These are phyloP conservation scores for Baronia brevicornis DNA, from an alignment of 2,888 invertebrate genomes.

Conservation along the genomic window DNA sequence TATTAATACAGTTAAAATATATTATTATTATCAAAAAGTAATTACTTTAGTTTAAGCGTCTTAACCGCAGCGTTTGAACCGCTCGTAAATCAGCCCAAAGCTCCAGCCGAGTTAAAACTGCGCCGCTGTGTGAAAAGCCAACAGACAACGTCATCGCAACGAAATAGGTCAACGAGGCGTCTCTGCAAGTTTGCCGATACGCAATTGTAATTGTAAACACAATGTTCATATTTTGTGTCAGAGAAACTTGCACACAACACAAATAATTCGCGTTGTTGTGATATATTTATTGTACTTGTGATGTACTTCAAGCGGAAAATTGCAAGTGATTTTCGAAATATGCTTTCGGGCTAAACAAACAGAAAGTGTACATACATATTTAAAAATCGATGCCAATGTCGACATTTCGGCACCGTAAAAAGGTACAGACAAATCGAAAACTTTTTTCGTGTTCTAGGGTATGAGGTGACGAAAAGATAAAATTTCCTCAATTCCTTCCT, in stretches of 20 bases:
- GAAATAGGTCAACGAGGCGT: conserved; percentile 23
- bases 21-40: no score
- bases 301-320: conserved; percentile 7
- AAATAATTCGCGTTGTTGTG: background rate
- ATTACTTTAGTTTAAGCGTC: background rate
- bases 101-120: conserved; percentile 23
- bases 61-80: conserved; percentile 20
- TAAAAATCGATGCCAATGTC: no score
- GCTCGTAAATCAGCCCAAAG: conserved; percentile 36
- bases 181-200: conserved; percentile 57
- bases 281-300: conserved; percentile 14
- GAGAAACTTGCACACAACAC: no score
- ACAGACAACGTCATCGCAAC: conserved; percentile 49
- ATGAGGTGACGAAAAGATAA: no score
- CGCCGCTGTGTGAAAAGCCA: conserved; percentile 63
- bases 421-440: no score
- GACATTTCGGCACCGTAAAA: no score
- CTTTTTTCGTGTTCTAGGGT: no score
- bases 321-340: conserved; percentile 13
- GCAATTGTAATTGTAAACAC: conserved; percentile 47
- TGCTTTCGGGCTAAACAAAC: no score
- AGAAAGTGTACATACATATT: no score
- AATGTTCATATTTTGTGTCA: conserved; percentile 24
- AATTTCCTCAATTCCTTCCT: no score
- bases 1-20: no score